A percentile compares a stretch with the other conserved stretches of the same genome.
These are phyloP conservation scores for Drosophila dunni DNA, from an alignment of 1,140 invertebrate species.

Conservation along the genomic window DNA sequence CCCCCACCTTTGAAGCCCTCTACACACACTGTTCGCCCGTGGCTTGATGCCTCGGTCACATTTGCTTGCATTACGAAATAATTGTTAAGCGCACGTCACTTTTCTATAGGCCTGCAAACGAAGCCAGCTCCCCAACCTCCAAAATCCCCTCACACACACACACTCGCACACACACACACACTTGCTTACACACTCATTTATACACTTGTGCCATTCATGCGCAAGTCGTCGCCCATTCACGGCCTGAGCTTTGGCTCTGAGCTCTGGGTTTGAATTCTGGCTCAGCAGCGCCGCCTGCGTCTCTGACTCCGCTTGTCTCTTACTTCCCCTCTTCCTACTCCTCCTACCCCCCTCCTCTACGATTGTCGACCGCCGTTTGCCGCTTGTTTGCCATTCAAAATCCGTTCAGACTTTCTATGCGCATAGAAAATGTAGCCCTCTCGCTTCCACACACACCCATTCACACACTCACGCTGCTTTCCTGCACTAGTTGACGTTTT, in stretches of 20 bases:
- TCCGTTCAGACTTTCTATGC: slow-evolving; percentile 81
- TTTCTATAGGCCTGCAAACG: slow-evolving; percentile 77
- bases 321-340: neutral
- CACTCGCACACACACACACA: neutral
- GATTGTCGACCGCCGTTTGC: slow-evolving; percentile 29
- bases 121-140: slow-evolving; percentile 36
- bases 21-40: neutral
- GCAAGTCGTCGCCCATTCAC: slow-evolving; percentile 81
- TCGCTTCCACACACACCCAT: slow-evolving; percentile 42
- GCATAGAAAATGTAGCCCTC: slow-evolving; percentile 65
- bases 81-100: slow-evolving; percentile 82
- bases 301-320: neutral
- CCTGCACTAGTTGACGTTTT: slow-evolving; percentile 79
- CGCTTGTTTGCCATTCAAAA: slow-evolving; percentile 82
- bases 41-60: slow-evolving; percentile 65
- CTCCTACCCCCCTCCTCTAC: neutral
- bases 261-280: slow-evolving; percentile 14
- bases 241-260: slow-evolving; percentile 28
- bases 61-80: slow-evolving; percentile 81
- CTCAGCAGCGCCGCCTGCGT: slow-evolving; percentile 5
- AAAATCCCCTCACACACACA: slow-evolving; percentile 5
- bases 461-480: slow-evolving; percentile 25
- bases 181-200: slow-evolving; percentile 3
- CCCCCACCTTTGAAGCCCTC: neutral
- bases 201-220: slow-evolving; percentile 79